phyloP scores from a whole-genome alignment of 53 echinoderm and acorn worm genomes.

The Apostichopus leukothele region DNA sequence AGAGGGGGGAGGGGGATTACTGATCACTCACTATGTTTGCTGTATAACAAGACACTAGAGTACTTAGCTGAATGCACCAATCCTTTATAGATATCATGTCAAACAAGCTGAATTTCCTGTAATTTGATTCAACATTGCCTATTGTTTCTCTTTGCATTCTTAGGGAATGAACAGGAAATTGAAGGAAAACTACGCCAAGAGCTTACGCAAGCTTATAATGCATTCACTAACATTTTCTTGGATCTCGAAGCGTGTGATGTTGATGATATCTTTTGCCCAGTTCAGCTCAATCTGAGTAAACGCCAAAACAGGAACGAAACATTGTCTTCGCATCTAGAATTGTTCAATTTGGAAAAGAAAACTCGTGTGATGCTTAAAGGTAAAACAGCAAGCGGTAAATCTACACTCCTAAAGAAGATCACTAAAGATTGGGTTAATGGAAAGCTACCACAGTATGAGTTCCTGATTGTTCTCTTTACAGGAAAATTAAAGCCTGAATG shows the following conservation, averaged over 20 bases:
- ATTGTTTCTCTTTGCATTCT: too few species aligned
- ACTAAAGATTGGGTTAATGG: constrained; percentile 20
- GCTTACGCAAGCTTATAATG: neutral
- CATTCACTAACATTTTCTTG: neutral
- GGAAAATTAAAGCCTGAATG: neutral
- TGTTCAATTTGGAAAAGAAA: neutral
- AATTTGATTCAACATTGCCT: too few species aligned
- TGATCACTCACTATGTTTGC: too few species aligned
- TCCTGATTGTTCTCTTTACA: neutral
- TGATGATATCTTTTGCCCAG: neutral
- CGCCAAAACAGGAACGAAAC: neutral
- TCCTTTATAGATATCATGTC: too few species aligned
- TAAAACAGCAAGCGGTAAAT: constrained; percentile 17
- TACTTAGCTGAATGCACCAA: too few species aligned
- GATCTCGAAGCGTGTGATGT: neutral
- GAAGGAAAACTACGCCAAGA: neutral
- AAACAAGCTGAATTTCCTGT: too few species aligned
- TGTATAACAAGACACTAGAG: too few species aligned
- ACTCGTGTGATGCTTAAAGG: constrained; percentile 34
- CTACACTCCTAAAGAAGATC: constrained; percentile 12
- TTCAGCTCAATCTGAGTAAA: neutral
- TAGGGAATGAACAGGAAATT: too few species aligned
- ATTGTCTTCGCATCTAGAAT: neutral
- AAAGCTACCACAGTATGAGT: neutral
- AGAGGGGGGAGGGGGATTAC: too few species aligned